Evolutionary conservation across 2,888 invertebrate species (phyloP).

Genomic region (Pemphredon lugubris): DNA sequence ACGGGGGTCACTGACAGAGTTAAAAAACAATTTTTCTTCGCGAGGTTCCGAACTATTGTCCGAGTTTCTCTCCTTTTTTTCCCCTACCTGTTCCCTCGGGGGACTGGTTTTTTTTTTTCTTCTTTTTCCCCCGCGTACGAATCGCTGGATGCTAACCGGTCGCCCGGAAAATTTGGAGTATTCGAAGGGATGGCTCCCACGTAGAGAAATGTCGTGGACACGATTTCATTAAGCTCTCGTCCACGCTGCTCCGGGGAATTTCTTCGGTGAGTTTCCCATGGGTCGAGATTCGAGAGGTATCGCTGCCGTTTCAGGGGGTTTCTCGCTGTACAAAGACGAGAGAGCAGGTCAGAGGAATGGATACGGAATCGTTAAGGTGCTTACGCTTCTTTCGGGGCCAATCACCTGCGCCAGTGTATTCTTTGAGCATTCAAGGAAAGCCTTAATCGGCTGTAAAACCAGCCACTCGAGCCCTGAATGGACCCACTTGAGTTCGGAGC

Average conservation of each 20-base stretch:
- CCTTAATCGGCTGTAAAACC: constrained; percentile 53
- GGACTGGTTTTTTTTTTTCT: too few species aligned
- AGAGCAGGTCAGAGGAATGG: constrained; percentile 17
- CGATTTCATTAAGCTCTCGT: constrained; percentile 73
- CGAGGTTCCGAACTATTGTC: constrained; percentile 42
- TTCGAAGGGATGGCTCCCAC: constrained; percentile 69
- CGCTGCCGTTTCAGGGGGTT: too few species aligned
- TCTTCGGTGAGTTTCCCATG: constrained; percentile 46
- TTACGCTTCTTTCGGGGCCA: constrained; percentile 28
- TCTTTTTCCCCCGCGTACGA: constrained; percentile 59
- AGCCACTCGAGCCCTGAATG: constrained; percentile 48
- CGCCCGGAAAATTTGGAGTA: constrained; percentile 72
- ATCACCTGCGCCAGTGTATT: constrained; percentile 48
- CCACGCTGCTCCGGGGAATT: too few species aligned
- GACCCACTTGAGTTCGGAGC: constrained; percentile 37
- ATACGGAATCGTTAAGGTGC: constrained; percentile 39
- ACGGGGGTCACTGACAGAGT: constrained; percentile 60
- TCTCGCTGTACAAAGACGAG: constrained; percentile 16
- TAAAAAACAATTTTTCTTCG: constrained; percentile 76
- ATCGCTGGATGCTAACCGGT: constrained; percentile 47
- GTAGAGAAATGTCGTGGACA: constrained; percentile 75
- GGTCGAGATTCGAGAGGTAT: too few species aligned
- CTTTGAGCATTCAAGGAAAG: constrained; percentile 21
- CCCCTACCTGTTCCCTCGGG: constrained; percentile 23
- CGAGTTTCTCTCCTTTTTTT: constrained; percentile 3